Evolutionary conservation across 1,140 invertebrate genomes (phyloP).

Genomic region (Panagrolaimus sp.): DNA sequence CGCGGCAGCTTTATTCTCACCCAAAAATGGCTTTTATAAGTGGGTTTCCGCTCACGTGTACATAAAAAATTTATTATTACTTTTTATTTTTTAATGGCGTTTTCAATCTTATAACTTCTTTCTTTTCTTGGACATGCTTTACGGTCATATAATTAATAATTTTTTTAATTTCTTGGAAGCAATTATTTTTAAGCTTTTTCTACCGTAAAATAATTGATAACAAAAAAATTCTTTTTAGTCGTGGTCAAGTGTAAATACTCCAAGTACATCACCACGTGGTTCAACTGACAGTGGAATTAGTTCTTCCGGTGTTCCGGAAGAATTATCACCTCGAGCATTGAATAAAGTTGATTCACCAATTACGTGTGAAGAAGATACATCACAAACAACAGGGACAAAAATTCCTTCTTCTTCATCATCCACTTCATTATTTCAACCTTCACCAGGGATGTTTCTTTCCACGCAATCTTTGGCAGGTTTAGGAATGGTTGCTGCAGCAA

Average conservation of each 20-base stretch:
- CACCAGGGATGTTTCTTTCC: neutral
- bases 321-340: neutral
- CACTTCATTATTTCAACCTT: neutral
- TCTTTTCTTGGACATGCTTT: too few species aligned
- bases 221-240: neutral
- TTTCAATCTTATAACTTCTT: too few species aligned
- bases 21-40: too few species aligned
- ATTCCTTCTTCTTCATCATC: neutral
- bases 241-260: slow-evolving; percentile 8
- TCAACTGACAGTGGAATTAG: slow-evolving; percentile 8
- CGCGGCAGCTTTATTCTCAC: too few species aligned
- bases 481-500: slow-evolving; percentile 9
- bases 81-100: too few species aligned
- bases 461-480: neutral
- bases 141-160: too few species aligned
- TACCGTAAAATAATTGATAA: too few species aligned
- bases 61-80: too few species aligned
- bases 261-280: slow-evolving; percentile 4
- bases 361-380: neutral
- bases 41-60: too few species aligned
- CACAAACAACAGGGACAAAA: neutral
- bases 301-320: slow-evolving; percentile 8
- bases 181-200: too few species aligned
- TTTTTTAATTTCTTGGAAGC: too few species aligned
- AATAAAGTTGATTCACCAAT: slow-evolving; percentile 4